Base-by-base conservation (phyloP, 2,113 vertebrate species). In the Notarius quadriscutis region DNA sequence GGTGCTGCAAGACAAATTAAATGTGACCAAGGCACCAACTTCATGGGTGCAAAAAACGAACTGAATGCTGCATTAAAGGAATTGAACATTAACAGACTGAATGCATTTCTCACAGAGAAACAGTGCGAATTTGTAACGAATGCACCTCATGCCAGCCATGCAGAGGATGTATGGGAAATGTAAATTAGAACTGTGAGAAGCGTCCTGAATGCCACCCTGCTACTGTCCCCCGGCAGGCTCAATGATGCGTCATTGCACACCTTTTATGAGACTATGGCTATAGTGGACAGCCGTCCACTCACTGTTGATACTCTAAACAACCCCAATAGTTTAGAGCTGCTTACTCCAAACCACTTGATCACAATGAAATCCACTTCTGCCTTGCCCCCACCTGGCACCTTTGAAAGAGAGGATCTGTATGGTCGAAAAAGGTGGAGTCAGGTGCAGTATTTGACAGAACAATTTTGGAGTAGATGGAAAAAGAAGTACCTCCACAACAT, bases 111-210 rank as follows among this genome's bases (percentile, higher is more conserved):
- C 12, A 14, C 55, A 57, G 55, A 57, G 12, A 57, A 15, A 11
- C 55, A 57, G 55, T 58, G 11, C 18, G 57, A 58, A 58, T 17
- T 58, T 18, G 12, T 58, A 14, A 58, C 75, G 63, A 89, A 89
- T 1, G 58, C 58, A 7, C 81, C 87, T 11, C 60, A 83, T 51
- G n/a, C 89, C 27, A 90, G 89, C 69, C 80, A 86, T 27, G 77
- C 41, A 53, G 87, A 85, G 41, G 87, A 87, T 15, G 74, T 87
- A 15, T 89, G 79, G 88, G 90, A 91, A 27, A 9, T 71, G 10
- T 80, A 91, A 30, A 89, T 89, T 14, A 87, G 55, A 41, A 89
- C 90, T 30, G 83, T 86, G 7, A 69, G 78, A 18, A 88, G 79
- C 86, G 87, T 88, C 30, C 65, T 85, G 20, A 80, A 20, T 53